Evolutionary conservation across 2,113 vertebrate species (phyloP), one percentile per base, ranked within the genome.

Genomic region (Megaceryle torquata): DNA sequence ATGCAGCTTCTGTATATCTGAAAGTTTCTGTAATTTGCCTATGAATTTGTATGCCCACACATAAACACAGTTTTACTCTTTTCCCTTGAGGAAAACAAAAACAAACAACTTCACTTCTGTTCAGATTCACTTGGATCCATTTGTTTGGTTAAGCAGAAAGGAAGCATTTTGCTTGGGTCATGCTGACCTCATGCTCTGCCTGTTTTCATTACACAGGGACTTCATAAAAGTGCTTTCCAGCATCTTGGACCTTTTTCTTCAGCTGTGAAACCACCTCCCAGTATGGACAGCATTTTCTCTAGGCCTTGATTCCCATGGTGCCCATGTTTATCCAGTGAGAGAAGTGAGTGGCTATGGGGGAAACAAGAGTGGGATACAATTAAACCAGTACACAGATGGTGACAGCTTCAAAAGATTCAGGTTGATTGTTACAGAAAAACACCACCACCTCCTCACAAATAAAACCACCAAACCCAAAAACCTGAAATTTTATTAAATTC

Each of bases 151-250:
- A 35, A 77, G 43, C 46, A 77, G 71, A 74, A 83, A 71, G 0
- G 29, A 91, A 87, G 24, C 33, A 22, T 96, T 95, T 90, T 67
- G 11, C n/a, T 83, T 56, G 79, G 89, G 94, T 91, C 79, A n/a
- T 10, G 39, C 51, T 96, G 89, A 95, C 70, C 71, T 93, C 50
- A 28, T 43, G 28, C 13, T 86, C 46, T 74, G 50, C 28, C 24
- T 96, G 5, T 91, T 93, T 95, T 74, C 39, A 18, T 89, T 94
- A 51, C 29, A n/a, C 39, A 18, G 8, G 37, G 25, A 77, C 59
- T 82, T 77, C 37, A 44, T 35, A 53, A 68, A 92, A 95, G 10
- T 53, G 28, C 8, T 86, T 89, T 87, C 50, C 84, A 70, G 22
- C 11, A 0, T 15, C 82, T 86, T 74, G 29, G n/a, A 63, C 13